These are phyloP conservation scores for Scarus forsteni DNA, from an alignment of 2,797 vertebrate species.

Conservation along the genomic window DNA sequence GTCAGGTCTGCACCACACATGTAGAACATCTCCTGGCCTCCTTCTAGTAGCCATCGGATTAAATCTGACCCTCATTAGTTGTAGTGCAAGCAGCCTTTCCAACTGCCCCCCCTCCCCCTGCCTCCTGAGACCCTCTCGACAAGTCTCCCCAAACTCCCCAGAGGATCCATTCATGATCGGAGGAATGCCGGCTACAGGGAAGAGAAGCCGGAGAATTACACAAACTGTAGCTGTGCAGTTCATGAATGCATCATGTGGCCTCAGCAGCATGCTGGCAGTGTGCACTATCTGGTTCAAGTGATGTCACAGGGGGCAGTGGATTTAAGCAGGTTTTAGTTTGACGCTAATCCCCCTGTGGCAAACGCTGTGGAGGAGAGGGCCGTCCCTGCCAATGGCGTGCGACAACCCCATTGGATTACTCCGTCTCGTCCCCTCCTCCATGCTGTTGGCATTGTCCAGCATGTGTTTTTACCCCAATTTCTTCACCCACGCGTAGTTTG, in stretches of 20 bases:
- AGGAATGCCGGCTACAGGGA: conserved; percentile 47
- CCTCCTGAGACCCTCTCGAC: conserved; percentile 42
- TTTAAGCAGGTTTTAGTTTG: conserved; percentile 93
- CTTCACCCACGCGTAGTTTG: conserved; percentile 50
- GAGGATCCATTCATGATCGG: conserved; percentile 47
- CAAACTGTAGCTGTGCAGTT: conserved; percentile 50
- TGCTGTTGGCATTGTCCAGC: conserved; percentile 68
- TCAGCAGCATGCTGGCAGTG: conserved; percentile 55
- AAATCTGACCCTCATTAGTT: conserved; percentile 40
- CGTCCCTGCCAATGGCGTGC: conserved; percentile 78
- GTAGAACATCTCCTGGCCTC: conserved; percentile 29
- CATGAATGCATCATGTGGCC: conserved; percentile 53
- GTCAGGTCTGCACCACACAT: conserved; percentile 15
- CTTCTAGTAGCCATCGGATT: conserved; percentile 41
- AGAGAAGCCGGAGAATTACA: conserved; percentile 41
- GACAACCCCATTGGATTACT: conserved; percentile 85
- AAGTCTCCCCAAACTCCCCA: conserved; percentile 33
- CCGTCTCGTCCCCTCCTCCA: conserved; percentile 70
- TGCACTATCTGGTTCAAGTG: conserved; percentile 81
- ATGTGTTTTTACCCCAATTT: conserved; percentile 69
- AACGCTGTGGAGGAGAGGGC: conserved; percentile 79
- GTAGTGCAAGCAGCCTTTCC: conserved; percentile 28
- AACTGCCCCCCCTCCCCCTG: conserved; percentile 3
- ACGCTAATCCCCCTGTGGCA: conserved; percentile 88
- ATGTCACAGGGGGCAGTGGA: conserved; percentile 88